These are phyloP conservation scores for Dynastes tityus DNA, from an alignment of 2,888 invertebrate species.

Conservation along the genomic window DNA sequence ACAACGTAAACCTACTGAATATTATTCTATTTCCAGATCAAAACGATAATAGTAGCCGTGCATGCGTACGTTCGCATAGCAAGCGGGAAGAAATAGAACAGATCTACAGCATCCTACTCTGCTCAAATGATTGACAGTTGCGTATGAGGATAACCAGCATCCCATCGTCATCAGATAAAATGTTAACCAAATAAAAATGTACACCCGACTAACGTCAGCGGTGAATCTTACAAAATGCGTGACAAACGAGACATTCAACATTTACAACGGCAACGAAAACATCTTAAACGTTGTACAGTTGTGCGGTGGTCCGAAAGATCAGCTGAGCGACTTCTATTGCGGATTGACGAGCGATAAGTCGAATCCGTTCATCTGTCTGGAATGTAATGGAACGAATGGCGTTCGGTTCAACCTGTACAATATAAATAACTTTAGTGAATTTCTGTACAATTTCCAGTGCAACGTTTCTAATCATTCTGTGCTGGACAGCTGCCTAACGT, in stretches of 20 bases:
- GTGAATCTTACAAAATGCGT: slow-evolving; percentile 48
- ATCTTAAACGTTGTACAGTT: slow-evolving; percentile 52
- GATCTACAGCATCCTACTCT: not conserved
- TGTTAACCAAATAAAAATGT: slow-evolving; percentile 43
- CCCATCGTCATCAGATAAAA: slow-evolving; percentile 33
- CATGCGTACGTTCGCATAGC: not conserved
- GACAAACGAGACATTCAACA: slow-evolving; percentile 41
- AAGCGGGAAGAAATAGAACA: slow-evolving; percentile 20
- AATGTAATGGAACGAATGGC: slow-evolving; percentile 50
- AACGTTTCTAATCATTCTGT: slow-evolving; percentile 45
- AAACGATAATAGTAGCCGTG: slow-evolving; percentile 7
- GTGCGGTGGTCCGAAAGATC: slow-evolving; percentile 55
- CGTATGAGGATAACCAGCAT: slow-evolving; percentile 22
- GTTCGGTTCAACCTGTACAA: slow-evolving; percentile 48
- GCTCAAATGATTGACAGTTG: slow-evolving; percentile 10
- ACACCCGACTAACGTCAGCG: slow-evolving; percentile 31
- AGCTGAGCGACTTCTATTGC: slow-evolving; percentile 56
- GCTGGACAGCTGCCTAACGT: slow-evolving; percentile 44
- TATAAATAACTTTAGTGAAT: slow-evolving; percentile 46
- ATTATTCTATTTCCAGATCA: slow-evolving; percentile 14
- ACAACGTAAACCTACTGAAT: slow-evolving; percentile 10
- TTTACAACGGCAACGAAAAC: slow-evolving; percentile 40
- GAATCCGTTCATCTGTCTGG: slow-evolving; percentile 54
- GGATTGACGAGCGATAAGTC: slow-evolving; percentile 54
- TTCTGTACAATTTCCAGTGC: slow-evolving; percentile 49